phyloP scores from a whole-genome alignment of 2,797 vertebrate genomes.

The Percopsis omiscomaycus region DNA sequence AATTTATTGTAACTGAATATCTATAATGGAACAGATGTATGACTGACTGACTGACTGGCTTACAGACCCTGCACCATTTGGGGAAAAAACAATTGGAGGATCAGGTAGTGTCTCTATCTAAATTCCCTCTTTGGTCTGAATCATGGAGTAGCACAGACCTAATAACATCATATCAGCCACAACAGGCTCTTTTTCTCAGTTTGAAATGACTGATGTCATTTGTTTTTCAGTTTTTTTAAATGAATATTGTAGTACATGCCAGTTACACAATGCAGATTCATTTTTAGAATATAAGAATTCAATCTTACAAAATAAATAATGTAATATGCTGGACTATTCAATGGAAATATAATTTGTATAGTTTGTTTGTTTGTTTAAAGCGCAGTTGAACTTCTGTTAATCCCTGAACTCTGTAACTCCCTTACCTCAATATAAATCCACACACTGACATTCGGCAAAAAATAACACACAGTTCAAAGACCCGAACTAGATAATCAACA shows the following conservation, averaged over 20 bases:
- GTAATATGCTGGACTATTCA: not conserved
- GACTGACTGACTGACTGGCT: not conserved
- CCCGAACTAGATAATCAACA: no score
- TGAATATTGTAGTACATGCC: not conserved
- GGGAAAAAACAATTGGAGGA: not conserved
- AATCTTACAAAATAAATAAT: not conserved
- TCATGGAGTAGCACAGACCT: constrained; percentile 15
- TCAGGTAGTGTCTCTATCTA: constrained; percentile 10
- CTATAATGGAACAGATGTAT: constrained; percentile 22
- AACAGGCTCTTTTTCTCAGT: constrained; percentile 5
- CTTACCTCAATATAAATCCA: no score
- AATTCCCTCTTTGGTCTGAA: constrained; percentile 33
- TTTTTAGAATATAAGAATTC: not conserved
- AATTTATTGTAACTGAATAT: constrained; percentile 5
- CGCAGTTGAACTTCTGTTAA: no score
- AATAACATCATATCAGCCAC: constrained; percentile 5
- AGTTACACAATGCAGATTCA: constrained; percentile 1
- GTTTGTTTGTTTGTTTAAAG: no score
- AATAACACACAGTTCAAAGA: no score
- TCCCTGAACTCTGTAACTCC: no score
- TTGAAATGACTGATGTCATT: constrained; percentile 15
- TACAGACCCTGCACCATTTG: constrained; percentile 10
- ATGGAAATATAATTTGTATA: not conserved
- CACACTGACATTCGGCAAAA: no score
- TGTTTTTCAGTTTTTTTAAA: constrained; percentile 1